These are phyloP conservation scores for Etheostoma perlongum DNA, from an alignment of 2,797 vertebrate genomes.

Conservation along the genomic window DNA sequence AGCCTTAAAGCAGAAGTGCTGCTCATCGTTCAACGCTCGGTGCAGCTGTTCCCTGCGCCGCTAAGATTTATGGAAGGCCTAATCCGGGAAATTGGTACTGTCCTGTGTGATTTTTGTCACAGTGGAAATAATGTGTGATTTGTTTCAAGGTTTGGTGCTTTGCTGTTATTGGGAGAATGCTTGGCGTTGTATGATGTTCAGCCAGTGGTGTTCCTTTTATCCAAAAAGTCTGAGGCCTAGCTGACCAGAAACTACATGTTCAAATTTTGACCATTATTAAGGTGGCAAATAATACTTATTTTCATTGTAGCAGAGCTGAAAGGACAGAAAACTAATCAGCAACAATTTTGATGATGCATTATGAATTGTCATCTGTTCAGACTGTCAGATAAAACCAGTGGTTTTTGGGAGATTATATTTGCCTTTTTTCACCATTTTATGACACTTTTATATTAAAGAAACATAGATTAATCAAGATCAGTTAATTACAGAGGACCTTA, in stretches of 20 bases:
- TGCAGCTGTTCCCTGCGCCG: conserved; percentile 58
- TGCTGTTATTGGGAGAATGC: conserved; percentile 12
- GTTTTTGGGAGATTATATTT: background rate
- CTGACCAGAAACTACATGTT: background rate
- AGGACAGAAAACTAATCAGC: fast-evolving
- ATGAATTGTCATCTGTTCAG: background rate
- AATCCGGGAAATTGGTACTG: conserved; percentile 25
- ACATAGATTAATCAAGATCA: background rate
- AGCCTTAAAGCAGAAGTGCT: conserved; percentile 46
- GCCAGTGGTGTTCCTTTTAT: background rate
- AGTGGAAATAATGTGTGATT: conserved; percentile 35
- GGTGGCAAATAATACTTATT: background rate
- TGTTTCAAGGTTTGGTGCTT: conserved; percentile 19
- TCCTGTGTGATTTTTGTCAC: conserved; percentile 41
- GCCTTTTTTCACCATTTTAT: background rate
- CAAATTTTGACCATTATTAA: no score
- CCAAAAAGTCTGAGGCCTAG: background rate
- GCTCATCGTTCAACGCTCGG: conserved; percentile 46
- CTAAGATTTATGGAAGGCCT: conserved; percentile 66
- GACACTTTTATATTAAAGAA: background rate
- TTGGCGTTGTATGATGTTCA: background rate
- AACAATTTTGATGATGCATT: background rate
- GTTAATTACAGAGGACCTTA: no score
- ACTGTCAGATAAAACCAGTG: conserved; percentile 1
- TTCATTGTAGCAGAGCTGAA: background rate